Conservation (phyloP, 2,113 vertebrate species). For the Antechinus flavipes region DNA sequence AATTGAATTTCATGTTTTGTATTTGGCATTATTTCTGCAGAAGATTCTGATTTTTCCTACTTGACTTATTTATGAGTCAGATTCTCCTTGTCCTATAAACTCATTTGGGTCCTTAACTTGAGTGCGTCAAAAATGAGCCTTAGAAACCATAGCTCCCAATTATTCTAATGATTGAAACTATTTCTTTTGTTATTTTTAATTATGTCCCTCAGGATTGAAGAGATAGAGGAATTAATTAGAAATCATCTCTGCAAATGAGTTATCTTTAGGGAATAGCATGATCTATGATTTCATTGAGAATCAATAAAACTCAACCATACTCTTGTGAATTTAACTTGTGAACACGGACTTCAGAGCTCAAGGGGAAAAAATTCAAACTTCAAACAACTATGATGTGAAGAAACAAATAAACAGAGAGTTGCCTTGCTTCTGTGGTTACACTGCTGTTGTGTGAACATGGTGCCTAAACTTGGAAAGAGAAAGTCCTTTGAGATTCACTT, state of each 20-base stretch:
- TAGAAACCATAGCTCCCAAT: not conserved
- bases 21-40: not conserved
- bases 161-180: not conserved
- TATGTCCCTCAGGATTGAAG: slow-evolving; percentile 4
- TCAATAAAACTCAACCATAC: slow-evolving; percentile 7
- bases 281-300: not conserved
- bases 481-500: not conserved
- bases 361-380: not conserved
- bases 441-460: slow-evolving; percentile 18
- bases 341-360: slow-evolving; percentile 2
- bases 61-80: not conserved
- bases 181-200: slow-evolving; percentile 25
- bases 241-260: not conserved
- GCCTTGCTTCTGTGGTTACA: not conserved
- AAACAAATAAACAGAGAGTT: not conserved
- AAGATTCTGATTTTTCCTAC: not conserved
- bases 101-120: not conserved
- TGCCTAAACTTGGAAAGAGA: not conserved
- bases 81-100: not conserved
- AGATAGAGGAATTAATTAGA: not conserved
- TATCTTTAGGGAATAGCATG: slow-evolving; percentile 11
- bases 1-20: not conserved
- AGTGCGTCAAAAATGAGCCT: not conserved
- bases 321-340: slow-evolving; percentile 2
- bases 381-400: not conserved